phyloP scores from a whole-genome alignment of 2,888 invertebrate species.

The Acholoe squamosa region DNA sequence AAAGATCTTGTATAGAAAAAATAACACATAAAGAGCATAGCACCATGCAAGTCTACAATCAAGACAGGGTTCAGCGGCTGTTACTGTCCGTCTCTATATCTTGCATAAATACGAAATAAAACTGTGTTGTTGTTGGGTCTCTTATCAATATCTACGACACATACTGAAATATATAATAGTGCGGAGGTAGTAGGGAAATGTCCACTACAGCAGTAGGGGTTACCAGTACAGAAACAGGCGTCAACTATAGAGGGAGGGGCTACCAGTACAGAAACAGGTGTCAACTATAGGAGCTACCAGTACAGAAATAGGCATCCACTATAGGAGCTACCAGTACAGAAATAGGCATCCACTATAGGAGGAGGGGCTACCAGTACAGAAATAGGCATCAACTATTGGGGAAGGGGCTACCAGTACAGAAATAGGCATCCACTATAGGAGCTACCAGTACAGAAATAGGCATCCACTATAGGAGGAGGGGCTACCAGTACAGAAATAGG shows the following conservation, averaged over 20 bases:
- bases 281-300: not conserved
- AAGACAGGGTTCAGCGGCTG: not conserved
- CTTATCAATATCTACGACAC: not conserved
- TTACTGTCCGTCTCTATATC: not conserved
- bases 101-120: not conserved
- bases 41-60: slow-evolving; percentile 21
- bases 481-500: not conserved
- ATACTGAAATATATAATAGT: not conserved
- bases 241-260: not conserved
- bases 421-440: not conserved
- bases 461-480: too few species aligned
- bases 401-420: not conserved
- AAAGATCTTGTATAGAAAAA: not conserved
- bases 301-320: not conserved
- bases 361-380: too few species aligned
- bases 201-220: too few species aligned
- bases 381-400: not conserved
- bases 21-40: slow-evolving; percentile 26
- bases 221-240: not conserved
- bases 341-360: not conserved
- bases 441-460: too few species aligned
- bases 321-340: not conserved
- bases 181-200: too few species aligned
- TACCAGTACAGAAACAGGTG: not conserved
- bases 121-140: not conserved